Base-by-base conservation (phyloP, 2,797 vertebrate species). In the Naso thynnoides region DNA sequence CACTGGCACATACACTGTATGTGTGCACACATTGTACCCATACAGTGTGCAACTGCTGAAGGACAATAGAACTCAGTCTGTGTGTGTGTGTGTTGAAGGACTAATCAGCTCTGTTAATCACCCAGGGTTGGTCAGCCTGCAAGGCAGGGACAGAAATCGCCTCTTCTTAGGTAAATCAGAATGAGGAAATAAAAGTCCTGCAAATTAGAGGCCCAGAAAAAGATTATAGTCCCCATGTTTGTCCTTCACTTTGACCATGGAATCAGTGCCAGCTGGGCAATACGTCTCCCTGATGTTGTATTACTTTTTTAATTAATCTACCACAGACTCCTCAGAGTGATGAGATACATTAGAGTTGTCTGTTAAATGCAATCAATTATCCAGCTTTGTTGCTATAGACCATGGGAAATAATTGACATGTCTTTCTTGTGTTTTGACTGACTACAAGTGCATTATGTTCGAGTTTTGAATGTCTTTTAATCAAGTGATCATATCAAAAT, bases 241-340 rank as follows among this genome's bases (percentile, higher is more conserved):
- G 84, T 91, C 91, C 89, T 92, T 93, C 87, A 90, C 70, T 85
- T 90, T 91, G 91, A 93, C 92, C 88, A 91, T 92, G 90, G 82
- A 92, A 89, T 86, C 73, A 80, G 71, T 87, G 83, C 84, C 82
- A 86, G 60, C 77, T 77, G 80, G 79, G 78, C 82, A 83, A 81
- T 81, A 60, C 64, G 48, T 86, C 76, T 89, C 86, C 85, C 85
- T 91, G 83, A 85, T 80, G 82, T 83, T 86, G 79, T 85, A 89
- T 89, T 89, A 92, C 82, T 89, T 88, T 88, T 89, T 86, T 88
- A 91, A 91, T 92, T 90, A 91, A 90, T 89, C 88, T 83, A 84
- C 79, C 70, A 72, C 72, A 59, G 72, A 75, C 83, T 89, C 84
- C 87, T 88, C 56, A 76, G 86, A 90, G 88, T 90, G 82, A 84